Evolutionary conservation across 2,888 invertebrate genomes (phyloP).

Genomic region (Caenorhabditis sinica): DNA sequence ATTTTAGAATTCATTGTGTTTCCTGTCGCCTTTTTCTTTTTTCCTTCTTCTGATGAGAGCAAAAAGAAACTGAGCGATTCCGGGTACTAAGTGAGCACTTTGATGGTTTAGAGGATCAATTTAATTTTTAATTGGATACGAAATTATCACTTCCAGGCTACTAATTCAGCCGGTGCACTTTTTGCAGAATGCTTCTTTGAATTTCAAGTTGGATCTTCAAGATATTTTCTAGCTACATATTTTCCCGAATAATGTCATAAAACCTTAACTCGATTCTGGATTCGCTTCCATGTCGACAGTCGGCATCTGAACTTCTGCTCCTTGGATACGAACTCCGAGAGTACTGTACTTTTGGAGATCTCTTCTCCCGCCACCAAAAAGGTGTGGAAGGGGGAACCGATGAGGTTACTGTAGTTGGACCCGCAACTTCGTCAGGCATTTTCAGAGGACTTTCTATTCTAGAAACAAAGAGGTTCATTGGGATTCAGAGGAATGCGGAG

Average conservation of each 20-base stretch:
- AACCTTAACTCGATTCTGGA: slow-evolving; percentile 38
- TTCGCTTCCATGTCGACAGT: slow-evolving; percentile 38
- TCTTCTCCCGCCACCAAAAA: slow-evolving; percentile 78
- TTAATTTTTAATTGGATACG: slow-evolving; percentile 29
- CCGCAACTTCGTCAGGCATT: slow-evolving; percentile 46
- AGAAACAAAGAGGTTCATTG: not conserved
- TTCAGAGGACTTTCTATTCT: not conserved
- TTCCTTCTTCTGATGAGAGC: slow-evolving; percentile 8
- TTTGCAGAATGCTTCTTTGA: not conserved
- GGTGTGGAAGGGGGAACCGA: slow-evolving; percentile 30
- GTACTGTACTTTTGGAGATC: slow-evolving; percentile 61
- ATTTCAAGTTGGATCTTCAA: not conserved
- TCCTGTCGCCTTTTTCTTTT: slow-evolving; percentile 24
- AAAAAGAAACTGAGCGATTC: slow-evolving; percentile 23
- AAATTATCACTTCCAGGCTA: not conserved
- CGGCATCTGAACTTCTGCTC: slow-evolving; percentile 66
- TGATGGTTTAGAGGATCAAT: not conserved
- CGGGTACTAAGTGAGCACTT: slow-evolving; percentile 13
- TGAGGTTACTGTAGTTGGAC: slow-evolving; percentile 33
- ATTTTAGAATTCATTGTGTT: slow-evolving; percentile 57
- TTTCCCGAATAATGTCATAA: not conserved
- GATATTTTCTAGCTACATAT: not conserved
- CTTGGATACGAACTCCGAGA: slow-evolving; percentile 65
- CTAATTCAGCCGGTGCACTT: not conserved
- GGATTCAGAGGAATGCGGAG: not conserved